Base-by-base conservation (phyloP, 2,113 vertebrate species). In the Circaetus gallicus region DNA sequence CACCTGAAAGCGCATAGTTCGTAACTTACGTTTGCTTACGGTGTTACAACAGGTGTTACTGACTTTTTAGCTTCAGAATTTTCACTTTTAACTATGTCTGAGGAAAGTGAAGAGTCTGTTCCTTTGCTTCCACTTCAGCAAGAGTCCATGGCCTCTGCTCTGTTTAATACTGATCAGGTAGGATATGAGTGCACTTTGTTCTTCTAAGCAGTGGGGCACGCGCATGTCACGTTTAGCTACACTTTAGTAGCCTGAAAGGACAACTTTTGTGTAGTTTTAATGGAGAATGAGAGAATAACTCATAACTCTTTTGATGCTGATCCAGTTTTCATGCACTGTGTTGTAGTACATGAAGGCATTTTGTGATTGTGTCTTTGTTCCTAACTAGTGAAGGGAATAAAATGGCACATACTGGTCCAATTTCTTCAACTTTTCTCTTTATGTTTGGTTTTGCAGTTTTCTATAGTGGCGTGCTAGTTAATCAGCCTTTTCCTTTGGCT, bases 71-170 rank as follows among this genome's bases (percentile, higher is more conserved):
- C 94, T 94, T 96, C 95, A 89, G 82, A 91, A 90, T 90, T 88
- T 95, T 92, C 97, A 92, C 90, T 91, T 95, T 97, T 95, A 95
- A 94, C 77, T 82, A 97, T 97, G 97, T 97, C 91, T 92, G 78
- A 94, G 92, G 96, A 95, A 93, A 85, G 86, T 86, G 94, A 96
- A 97, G 97, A 98, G 83, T 97, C 85, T 82, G 79, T 97, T 95
- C 97, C 97, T 91, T 97, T 97, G 95, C 97, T 98, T 96, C 95
- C 93, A 86, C 95, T 96, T 89, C 96, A 97, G 95, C 92, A 85
- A 95, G 95, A 97, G 91, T 92, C 89, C 95, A n/a, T 97, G 93
- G 67, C 91, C 79, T 96, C 88, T 90, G 71, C 95, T 94, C 90
- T 91, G 80, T 94, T 93, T 96, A 96, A 94, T 96, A 71, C 86